Percentiles rank a stretch among this genome's conserved stretches.
Conservation (phyloP, 2,113 vertebrate species). For the Pelvicachromis taeniatus region DNA sequence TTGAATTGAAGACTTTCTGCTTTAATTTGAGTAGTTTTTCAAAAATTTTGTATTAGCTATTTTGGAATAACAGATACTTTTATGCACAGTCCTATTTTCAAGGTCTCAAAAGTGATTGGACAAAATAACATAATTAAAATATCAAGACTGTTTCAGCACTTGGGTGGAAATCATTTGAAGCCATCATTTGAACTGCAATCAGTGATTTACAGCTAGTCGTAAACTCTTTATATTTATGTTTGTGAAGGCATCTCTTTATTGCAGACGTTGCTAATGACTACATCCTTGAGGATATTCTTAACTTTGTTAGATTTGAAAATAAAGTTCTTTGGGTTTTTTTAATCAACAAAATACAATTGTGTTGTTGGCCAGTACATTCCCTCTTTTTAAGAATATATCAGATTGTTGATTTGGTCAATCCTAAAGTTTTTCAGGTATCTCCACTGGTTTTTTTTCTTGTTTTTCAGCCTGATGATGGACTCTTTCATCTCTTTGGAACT, state of each 20-base stretch:
- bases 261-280: neutral
- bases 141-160: neutral
- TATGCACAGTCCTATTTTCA: neutral
- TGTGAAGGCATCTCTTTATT: neutral
- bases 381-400: neutral
- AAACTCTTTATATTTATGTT: neutral
- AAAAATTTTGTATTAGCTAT: neutral
- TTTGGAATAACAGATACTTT: neutral
- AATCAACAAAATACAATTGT: neutral
- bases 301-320: neutral
- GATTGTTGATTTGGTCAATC: neutral
- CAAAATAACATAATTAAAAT: neutral
- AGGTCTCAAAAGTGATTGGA: neutral
- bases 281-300: neutral
- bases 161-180: neutral
- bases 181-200: neutral
- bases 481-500: neutral
- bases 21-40: neutral
- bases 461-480: neutral
- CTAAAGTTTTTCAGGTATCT: neutral
- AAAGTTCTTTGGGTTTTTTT: accelerated
- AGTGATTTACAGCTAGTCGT: neutral
- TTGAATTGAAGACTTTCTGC: neutral
- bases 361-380: neutral
- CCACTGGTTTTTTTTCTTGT: neutral